Percentiles rank a stretch among this genome's conserved stretches.
These are phyloP conservation scores for Leuciscus idus DNA, from an alignment of 2,113 vertebrate species.

Conservation along the genomic window DNA sequence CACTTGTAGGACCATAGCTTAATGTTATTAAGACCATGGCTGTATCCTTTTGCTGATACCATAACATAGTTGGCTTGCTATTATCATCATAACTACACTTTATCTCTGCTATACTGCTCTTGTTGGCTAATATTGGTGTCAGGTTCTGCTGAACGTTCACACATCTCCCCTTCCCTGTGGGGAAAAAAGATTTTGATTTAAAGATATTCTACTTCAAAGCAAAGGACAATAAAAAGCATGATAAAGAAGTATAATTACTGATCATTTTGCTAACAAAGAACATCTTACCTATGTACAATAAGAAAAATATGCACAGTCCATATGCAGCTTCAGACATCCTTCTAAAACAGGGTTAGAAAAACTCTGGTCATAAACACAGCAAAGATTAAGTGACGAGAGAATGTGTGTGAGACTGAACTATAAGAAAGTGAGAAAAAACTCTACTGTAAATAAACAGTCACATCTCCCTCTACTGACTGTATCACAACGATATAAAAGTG, in stretches of 20 bases:
- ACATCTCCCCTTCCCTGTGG: constrained; percentile 28
- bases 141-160: constrained; percentile 44
- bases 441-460: background rate
- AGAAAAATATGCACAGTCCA: background rate
- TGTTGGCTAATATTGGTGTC: background rate
- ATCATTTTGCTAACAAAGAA: background rate
- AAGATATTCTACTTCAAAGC: background rate
- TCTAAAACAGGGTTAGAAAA: constrained; percentile 1
- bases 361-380: background rate
- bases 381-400: background rate
- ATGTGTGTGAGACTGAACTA: too few species aligned
- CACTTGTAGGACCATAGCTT: background rate
- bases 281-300: background rate
- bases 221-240: background rate
- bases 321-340: constrained; percentile 22
- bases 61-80: background rate
- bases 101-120: background rate
- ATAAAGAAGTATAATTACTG: background rate
- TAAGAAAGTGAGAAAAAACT: background rate
- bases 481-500: background rate
- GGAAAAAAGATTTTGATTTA: background rate
- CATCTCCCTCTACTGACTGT: constrained; percentile 24
- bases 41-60: constrained; percentile 48
- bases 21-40: constrained; percentile 38
- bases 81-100: constrained; percentile 45